These are phyloP conservation scores for Atethmia centrago DNA, from an alignment of 2,888 invertebrate species.

Conservation along the genomic window DNA sequence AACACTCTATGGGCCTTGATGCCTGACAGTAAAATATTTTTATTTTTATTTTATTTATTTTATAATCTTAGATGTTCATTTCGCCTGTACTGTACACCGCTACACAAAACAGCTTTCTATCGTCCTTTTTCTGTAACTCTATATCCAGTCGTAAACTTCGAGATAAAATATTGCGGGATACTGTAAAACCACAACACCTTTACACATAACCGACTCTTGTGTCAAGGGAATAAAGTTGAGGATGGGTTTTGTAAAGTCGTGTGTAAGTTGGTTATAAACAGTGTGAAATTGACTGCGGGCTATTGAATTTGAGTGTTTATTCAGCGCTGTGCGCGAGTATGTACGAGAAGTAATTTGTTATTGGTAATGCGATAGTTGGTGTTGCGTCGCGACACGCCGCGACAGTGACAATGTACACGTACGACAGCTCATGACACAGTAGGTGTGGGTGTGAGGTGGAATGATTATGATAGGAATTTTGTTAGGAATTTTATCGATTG, in stretches of 20 bases:
- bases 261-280: slow-evolving; percentile 51
- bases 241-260: slow-evolving; percentile 1
- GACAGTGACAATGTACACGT: slow-evolving; percentile 20
- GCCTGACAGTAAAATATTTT: too few relatives aligned
- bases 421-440: slow-evolving; percentile 47
- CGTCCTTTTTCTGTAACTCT: slow-evolving; percentile 79
- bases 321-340: slow-evolving; percentile 63
- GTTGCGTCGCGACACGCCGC: slow-evolving; percentile 14
- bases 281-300: slow-evolving; percentile 79
- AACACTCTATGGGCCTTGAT: too few relatives aligned
- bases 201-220: slow-evolving; percentile 36
- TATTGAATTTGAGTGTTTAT: slow-evolving; percentile 83
- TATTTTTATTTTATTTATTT: too few relatives aligned
- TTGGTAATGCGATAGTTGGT: slow-evolving; percentile 77
- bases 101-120: slow-evolving; percentile 69
- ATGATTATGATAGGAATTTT: slow-evolving; percentile 11
- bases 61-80: background rate
- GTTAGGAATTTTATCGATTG: slow-evolving; percentile 29
- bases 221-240: slow-evolving; percentile 33
- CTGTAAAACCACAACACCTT: slow-evolving; percentile 62
- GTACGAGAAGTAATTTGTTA: slow-evolving; percentile 79
- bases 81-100: slow-evolving; percentile 61
- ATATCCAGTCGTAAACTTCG: slow-evolving; percentile 81
- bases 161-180: slow-evolving; percentile 79
- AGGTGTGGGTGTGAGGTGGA: slow-evolving; percentile 31